Evolutionary conservation across 2,113 vertebrate genomes (phyloP), one percentile per base, ranked within the genome.

Genomic region (Aleadryas rufinucha): DNA sequence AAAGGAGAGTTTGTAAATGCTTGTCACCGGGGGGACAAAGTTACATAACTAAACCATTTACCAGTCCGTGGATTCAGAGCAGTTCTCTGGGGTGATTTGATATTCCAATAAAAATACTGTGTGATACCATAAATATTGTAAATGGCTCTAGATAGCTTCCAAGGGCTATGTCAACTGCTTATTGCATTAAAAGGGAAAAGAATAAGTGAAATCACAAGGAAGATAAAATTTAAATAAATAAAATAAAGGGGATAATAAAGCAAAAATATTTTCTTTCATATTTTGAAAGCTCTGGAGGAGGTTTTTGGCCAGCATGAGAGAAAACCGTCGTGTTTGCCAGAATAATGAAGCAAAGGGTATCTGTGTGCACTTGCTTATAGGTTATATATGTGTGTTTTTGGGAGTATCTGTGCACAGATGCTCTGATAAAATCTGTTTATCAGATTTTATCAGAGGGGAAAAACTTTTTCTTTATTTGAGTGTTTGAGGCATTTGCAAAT

Each of bases 51-150:
- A 60, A 92, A 54, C 35, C 37, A 44, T 77, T 81, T 81, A 60
- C 22, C 86, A 89, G 30, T 60, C 79, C 77, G 76, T 70, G 81
- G 59, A 86, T 80, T 81, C 69, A 66, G 52, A 75, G 60, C 61
- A 63, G 64, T 64, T 91, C 91, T 93, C 91, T 72, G 91, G 84
- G 44, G 84, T 75, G 81, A 87, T 64, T 76, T n/a, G 37, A 11
- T 60, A 42, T 82, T 91, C 89, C 84, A 94, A 53, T 21, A 52
- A 93, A 96, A 96, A 95, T 91, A 95, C 47, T 31, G 59, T 42
- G 22, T 76, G 89, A 91, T 83, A 89, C 53, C 59, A 92, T 92
- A 96, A 97, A 96, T 95, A 92, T 96, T 96, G 66, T 87, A 84
- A 90, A 79, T 85, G 89, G 84, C 93, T 96, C 84, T 50, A 82